Evolutionary conservation across 1,140 invertebrate genomes (phyloP).

Genomic region (Brachionus rotundiformis): DNA sequence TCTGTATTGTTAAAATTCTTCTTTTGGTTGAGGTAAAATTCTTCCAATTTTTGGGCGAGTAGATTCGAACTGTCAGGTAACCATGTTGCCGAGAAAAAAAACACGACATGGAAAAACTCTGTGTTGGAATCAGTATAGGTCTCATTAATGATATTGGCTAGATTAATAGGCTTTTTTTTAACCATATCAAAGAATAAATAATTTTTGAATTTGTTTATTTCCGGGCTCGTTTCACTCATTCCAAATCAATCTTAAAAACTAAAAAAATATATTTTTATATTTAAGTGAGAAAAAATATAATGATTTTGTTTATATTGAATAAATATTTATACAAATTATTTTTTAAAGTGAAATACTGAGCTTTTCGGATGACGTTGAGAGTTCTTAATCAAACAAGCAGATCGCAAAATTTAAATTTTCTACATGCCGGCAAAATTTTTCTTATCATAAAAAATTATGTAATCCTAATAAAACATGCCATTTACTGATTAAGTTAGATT

Average conservation of each 20-base stretch:
- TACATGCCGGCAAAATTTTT: not conserved
- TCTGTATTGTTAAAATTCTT: constrained; percentile 9
- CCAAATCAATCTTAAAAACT: not conserved
- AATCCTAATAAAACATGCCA: not conserved
- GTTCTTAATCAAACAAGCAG: constrained; percentile 4
- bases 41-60: not conserved
- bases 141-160: constrained; percentile 11
- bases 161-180: not conserved
- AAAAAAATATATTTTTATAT: not conserved
- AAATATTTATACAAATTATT: not conserved
- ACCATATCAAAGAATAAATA: not conserved
- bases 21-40: not conserved
- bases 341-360: not conserved
- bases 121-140: not conserved
- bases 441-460: not conserved
- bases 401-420: not conserved
- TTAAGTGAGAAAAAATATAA: not conserved
- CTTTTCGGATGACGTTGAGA: not conserved
- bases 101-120: not conserved
- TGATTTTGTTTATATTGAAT: not conserved
- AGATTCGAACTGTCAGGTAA: not conserved
- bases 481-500: constrained; percentile 11
- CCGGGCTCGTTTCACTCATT: not conserved
- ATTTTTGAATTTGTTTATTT: constrained; percentile 14
- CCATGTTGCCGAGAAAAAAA: constrained; percentile 41